phyloP scores from a whole-genome alignment of 2,888 invertebrate species.

The Alloscopus bannaensis region DNA sequence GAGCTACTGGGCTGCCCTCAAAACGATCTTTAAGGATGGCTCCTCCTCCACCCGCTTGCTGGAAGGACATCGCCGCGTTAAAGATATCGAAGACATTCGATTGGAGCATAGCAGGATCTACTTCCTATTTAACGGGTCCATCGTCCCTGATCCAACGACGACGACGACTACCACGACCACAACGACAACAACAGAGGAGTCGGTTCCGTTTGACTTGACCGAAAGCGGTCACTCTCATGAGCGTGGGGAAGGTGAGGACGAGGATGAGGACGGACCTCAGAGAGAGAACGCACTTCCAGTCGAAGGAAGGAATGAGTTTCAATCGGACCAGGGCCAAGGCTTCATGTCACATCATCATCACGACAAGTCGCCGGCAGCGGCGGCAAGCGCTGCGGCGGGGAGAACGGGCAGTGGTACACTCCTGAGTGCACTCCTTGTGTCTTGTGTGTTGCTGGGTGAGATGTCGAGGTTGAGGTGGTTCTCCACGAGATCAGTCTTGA shows the following conservation, averaged over 20 bases:
- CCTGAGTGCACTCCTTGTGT: neutral
- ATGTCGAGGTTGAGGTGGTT: neutral
- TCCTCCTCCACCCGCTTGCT: conserved; percentile 79
- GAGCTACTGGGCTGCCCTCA: conserved; percentile 84
- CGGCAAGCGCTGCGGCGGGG: conserved; percentile 20
- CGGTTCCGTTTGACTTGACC: conserved; percentile 68
- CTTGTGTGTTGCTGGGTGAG: neutral
- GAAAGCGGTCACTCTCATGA: conserved; percentile 23
- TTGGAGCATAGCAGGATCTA: conserved; percentile 86
- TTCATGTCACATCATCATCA: conserved; percentile 4
- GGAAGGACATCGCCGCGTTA: conserved; percentile 77
- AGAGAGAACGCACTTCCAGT: conserved; percentile 56
- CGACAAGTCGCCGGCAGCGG: conserved; percentile 29
- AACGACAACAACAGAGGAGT: conserved; percentile 51
- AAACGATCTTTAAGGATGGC: conserved; percentile 83
- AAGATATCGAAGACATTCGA: conserved; percentile 79
- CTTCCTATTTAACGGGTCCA: conserved; percentile 84
- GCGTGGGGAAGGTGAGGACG: conserved; percentile 32
- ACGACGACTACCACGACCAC: conserved; percentile 79
- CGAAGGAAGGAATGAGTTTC: conserved; percentile 41
- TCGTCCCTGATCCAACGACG: conserved; percentile 86
- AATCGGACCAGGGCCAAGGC: conserved; percentile 43
- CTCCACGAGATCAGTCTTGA: neutral
- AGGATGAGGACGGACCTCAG: conserved; percentile 17
- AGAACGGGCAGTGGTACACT: neutral